A percentile compares a stretch with the other conserved stretches of the same genome.
Conservation (phyloP, 2,888 invertebrate species). For the Pachycephus smyrnensis region DNA sequence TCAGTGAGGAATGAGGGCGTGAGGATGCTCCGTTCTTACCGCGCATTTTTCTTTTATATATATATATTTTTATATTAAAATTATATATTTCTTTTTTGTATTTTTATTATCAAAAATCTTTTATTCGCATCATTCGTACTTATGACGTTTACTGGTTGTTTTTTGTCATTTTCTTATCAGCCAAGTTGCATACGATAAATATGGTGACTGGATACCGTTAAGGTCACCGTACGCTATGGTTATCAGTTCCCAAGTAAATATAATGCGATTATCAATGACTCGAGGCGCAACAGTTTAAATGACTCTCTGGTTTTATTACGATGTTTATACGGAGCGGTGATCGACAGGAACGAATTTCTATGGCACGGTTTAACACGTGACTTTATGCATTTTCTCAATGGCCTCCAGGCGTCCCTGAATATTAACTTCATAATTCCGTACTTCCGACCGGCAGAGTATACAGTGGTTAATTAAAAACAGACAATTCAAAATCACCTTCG, state of each 20-base stretch:
- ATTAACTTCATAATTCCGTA: no score
- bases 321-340: no score
- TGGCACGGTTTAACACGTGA: neutral
- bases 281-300: no score
- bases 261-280: no score
- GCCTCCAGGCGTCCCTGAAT: neutral
- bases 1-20: constrained; percentile 41
- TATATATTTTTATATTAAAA: no score
- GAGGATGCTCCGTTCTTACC: constrained; percentile 20
- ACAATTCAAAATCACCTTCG: neutral
- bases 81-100: no score
- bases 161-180: neutral
- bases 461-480: neutral
- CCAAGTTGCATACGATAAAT: neutral
- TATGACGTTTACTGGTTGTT: neutral
- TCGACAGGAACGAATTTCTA: no score
- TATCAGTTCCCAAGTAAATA: no score
- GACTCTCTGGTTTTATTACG: no score
- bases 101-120: neutral
- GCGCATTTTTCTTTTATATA: neutral
- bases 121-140: neutral
- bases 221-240: no score
- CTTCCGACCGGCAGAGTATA: neutral
- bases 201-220: no score
- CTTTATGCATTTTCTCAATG: neutral